Evolutionary conservation across 1,140 invertebrate genomes (phyloP).

Genomic region (Scaptomyza montana): DNA sequence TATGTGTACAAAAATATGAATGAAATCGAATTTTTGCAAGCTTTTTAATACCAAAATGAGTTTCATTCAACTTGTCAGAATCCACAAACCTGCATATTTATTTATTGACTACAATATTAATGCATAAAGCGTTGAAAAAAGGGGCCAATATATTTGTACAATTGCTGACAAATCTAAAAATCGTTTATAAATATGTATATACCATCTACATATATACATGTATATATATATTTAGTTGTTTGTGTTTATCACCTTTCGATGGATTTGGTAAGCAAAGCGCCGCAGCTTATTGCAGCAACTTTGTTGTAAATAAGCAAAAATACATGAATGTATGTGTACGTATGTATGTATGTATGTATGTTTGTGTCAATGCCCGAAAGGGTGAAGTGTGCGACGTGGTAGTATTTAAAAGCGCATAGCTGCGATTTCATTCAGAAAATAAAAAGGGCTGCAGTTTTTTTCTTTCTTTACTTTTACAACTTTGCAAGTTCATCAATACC

Average conservation of each 20-base stretch:
- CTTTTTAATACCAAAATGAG: not conserved
- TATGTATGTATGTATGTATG: constrained; percentile 8
- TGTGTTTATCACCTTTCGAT: constrained; percentile 25
- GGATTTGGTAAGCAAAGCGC: constrained; percentile 37
- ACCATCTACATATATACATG: too few relatives aligned
- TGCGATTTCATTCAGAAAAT: constrained; percentile 67
- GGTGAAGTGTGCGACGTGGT: not conserved
- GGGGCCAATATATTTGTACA: constrained; percentile 13
- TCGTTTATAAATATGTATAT: constrained; percentile 5
- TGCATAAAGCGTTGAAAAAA: constrained; percentile 2
- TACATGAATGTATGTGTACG: not conserved
- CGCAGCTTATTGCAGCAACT: constrained; percentile 52
- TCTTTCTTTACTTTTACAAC: not conserved
- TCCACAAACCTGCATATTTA: not conserved
- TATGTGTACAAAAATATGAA: not conserved
- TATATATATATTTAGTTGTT: too few relatives aligned
- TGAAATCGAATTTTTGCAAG: not conserved
- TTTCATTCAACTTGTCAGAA: not conserved
- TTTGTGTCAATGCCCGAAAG: constrained; percentile 68
- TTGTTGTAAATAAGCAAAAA: constrained; percentile 17
- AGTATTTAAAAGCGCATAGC: constrained; percentile 43
- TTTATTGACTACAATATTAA: not conserved
- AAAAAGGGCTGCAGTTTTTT: constrained; percentile 36
- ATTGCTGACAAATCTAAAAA: constrained; percentile 9
- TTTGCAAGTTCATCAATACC: not conserved